phyloP scores from a whole-genome alignment of 2,797 vertebrate species.

The Onychomys torridus region DNA sequence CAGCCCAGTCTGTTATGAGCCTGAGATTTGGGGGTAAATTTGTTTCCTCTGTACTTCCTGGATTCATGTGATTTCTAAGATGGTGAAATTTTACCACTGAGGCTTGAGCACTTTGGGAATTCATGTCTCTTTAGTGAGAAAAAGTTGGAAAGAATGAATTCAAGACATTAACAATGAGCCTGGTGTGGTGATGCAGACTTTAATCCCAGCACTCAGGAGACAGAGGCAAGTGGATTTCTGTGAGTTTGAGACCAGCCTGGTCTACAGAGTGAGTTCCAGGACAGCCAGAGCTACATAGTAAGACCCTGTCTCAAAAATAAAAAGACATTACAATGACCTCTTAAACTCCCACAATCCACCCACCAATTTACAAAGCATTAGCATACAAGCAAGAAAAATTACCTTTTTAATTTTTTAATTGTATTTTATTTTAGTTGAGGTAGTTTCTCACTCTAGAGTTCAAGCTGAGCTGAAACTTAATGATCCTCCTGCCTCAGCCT shows the following conservation, averaged over 20 bases:
- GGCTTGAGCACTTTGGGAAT: background rate
- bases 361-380: background rate
- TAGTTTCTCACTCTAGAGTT: background rate
- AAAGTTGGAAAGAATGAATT: background rate
- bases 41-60: background rate
- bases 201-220: background rate
- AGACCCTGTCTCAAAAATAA: background rate
- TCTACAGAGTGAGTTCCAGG: background rate
- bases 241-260: background rate
- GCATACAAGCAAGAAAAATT: background rate
- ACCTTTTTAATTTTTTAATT: background rate
- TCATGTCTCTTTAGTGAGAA: background rate
- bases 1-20: background rate
- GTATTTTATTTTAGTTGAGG: background rate
- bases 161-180: background rate
- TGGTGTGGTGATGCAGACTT: background rate
- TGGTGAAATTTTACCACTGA: background rate
- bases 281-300: background rate
- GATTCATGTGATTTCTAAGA: background rate
- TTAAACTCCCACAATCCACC: background rate
- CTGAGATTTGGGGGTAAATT: background rate
- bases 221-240: background rate
- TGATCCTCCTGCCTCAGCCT: background rate
- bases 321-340: background rate
- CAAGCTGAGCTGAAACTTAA: background rate